phyloP scores from a whole-genome alignment of 2,888 invertebrate genomes.

The Rotaria macrura region DNA sequence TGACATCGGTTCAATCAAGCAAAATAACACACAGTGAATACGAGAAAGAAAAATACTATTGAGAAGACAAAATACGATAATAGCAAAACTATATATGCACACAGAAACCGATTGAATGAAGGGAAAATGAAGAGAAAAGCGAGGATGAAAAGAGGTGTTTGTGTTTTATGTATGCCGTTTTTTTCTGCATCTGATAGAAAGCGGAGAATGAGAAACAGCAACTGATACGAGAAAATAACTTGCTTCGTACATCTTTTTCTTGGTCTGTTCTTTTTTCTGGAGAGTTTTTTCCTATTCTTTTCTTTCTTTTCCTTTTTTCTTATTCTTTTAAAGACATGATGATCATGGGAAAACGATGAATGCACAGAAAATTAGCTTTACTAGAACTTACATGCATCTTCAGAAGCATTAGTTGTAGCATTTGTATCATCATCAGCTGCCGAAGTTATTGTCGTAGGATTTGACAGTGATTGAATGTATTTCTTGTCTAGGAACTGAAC shows the following conservation, averaged over 20 bases:
- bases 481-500: conserved; percentile 5
- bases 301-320: not conserved
- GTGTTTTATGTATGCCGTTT: not conserved
- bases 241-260: not conserved
- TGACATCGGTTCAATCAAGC: not conserved
- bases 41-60: not conserved
- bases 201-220: not conserved
- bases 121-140: not conserved
- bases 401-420: not conserved
- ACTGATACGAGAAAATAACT: not conserved
- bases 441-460: not conserved
- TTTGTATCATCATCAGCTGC: not conserved
- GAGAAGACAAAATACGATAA: not conserved
- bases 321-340: not conserved
- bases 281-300: not conserved
- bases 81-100: not conserved
- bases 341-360: not conserved
- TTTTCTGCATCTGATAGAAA: not conserved
- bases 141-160: not conserved
- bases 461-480: not conserved
- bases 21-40: not conserved
- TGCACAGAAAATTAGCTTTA: not conserved
- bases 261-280: not conserved
- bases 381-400: not conserved
- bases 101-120: not conserved